Evolutionary conservation across 2,113 vertebrate genomes (phyloP).

Genomic region (Plecotus auritus): DNA sequence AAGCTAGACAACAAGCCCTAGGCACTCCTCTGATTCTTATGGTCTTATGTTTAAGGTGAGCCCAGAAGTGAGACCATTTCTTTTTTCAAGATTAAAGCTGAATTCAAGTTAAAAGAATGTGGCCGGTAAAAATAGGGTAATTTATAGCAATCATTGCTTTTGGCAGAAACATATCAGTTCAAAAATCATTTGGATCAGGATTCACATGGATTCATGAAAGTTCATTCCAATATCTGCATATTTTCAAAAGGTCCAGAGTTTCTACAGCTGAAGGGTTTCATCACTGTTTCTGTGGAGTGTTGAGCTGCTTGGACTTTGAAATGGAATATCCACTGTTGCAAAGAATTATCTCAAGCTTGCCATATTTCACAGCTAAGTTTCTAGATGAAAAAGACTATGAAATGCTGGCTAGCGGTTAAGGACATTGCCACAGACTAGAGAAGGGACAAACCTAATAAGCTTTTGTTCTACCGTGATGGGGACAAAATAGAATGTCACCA

Average conservation of each 20-base stretch:
- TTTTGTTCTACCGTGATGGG: not conserved
- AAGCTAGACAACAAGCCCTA: not conserved
- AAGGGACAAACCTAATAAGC: not conserved
- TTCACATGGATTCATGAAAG: not conserved
- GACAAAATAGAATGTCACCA: not conserved
- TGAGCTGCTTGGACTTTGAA: not conserved
- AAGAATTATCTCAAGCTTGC: not conserved
- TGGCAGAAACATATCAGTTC: not conserved
- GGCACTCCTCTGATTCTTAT: not conserved
- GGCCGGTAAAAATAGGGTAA: not conserved
- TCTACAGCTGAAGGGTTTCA: conserved; percentile 13
- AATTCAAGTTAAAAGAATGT: not conserved
- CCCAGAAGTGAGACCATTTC: not conserved
- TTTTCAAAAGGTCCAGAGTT: conserved; percentile 42
- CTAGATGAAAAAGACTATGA: not conserved
- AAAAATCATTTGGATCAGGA: not conserved
- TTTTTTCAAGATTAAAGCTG: not conserved
- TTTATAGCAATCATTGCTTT: not conserved
- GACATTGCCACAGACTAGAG: not conserved
- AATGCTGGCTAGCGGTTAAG: not conserved
- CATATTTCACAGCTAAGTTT: not conserved
- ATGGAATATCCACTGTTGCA: conserved; percentile 24
- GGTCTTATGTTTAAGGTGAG: not conserved
- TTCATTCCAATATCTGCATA: not conserved
- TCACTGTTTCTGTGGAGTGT: not conserved